These are phyloP conservation scores for Leptinotarsa rubiginosa DNA, from an alignment of 2,888 invertebrate genomes.

Conservation along the genomic window DNA sequence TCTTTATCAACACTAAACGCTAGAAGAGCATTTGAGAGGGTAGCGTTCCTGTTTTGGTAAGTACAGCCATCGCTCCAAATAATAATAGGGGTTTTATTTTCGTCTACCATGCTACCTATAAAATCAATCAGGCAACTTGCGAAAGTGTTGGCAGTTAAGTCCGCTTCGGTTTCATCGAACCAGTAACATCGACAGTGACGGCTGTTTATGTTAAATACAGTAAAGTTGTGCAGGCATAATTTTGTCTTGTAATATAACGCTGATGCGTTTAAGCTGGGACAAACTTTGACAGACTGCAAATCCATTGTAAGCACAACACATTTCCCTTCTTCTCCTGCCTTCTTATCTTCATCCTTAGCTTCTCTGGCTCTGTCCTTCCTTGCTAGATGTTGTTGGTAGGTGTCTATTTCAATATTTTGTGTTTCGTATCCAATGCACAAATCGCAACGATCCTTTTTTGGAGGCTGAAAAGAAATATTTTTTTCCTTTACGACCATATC, in stretches of 20 bases:
- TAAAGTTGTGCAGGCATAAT: slow-evolving; percentile 54
- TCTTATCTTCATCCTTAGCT: neutral
- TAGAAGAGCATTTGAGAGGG: slow-evolving; percentile 12
- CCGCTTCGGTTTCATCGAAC: slow-evolving; percentile 42
- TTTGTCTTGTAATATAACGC: slow-evolving; percentile 54
- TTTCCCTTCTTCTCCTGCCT: slow-evolving; percentile 26
- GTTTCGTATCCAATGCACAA: neutral
- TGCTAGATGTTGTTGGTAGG: neutral
- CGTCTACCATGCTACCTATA: neutral
- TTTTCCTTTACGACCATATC: neutral
- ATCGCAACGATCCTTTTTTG: neutral
- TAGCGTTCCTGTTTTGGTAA: slow-evolving; percentile 7
- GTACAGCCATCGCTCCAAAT: too few relatives aligned
- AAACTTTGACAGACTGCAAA: slow-evolving; percentile 49
- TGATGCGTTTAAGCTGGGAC: slow-evolving; percentile 46
- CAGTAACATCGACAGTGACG: slow-evolving; percentile 49
- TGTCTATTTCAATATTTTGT: neutral
- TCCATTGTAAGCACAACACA: slow-evolving; percentile 44
- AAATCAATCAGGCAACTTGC: slow-evolving; percentile 22
- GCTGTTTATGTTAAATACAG: slow-evolving; percentile 49
- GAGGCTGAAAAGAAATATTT: neutral
- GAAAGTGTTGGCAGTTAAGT: slow-evolving; percentile 38
- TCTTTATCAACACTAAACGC: slow-evolving; percentile 11
- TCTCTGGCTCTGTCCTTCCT: slow-evolving; percentile 5
- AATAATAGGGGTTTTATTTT: neutral